Percentiles rank a stretch among this genome's conserved stretches.
phyloP scores from a whole-genome alignment of 2,797 vertebrate genomes.

The Acipenser transmontanus region DNA sequence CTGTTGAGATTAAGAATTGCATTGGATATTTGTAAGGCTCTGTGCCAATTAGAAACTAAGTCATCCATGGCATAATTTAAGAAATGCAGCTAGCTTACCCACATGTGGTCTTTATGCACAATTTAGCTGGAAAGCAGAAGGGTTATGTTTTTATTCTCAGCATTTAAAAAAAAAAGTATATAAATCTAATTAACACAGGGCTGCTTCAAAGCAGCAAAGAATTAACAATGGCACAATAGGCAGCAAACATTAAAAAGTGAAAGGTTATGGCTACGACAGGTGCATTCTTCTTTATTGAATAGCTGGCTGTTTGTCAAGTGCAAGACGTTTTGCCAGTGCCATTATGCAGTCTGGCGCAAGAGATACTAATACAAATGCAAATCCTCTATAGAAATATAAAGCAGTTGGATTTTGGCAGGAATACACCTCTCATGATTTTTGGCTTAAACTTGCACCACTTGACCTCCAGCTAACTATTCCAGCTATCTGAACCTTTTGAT shows the following conservation, averaged over 20 bases:
- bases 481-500: background rate
- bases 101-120: conserved; percentile 5
- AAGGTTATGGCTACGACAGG: conserved; percentile 9
- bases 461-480: conserved; percentile 5
- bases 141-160: background rate
- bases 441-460: conserved; percentile 20
- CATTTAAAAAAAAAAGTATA: too few relatives aligned
- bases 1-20: too few relatives aligned
- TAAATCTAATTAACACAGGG: background rate
- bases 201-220: background rate
- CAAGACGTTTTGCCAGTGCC: conserved; percentile 27
- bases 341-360: conserved; percentile 26
- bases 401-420: conserved; percentile 6
- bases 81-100: background rate
- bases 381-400: conserved; percentile 30
- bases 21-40: background rate
- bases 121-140: conserved; percentile 6
- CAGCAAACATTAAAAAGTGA: background rate
- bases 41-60: conserved; percentile 6
- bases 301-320: conserved; percentile 25
- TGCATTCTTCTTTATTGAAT: conserved; percentile 26
- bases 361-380: conserved; percentile 39
- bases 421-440: conserved; percentile 20
- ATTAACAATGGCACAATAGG: background rate
- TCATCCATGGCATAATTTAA: background rate